Evolutionary conservation across 1,140 invertebrate genomes (phyloP), one percentile per base, ranked within the genome.

Genomic region (Drosophila sucinea): DNA sequence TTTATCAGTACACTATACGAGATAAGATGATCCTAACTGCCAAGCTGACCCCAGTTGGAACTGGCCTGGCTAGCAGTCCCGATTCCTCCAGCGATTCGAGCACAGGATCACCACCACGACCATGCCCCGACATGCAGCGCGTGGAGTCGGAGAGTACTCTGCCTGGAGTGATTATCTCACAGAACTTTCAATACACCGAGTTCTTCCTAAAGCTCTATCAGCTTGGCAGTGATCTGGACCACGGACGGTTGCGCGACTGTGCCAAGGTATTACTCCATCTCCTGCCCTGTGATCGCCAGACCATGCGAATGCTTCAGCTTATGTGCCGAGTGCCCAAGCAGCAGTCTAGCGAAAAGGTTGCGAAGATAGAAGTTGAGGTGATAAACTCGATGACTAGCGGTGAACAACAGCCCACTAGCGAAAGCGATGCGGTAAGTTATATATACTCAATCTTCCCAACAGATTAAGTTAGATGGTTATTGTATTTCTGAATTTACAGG

Each of bases 11-110:
- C 85, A 96, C 96, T 54, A 94, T 98, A 55, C 93, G 97, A 77
- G 98, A 99, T 93, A 99, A 99, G 95, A 96, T 96, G 94, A 96
- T 98, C 58, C 94, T 99, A 68, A 96, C 96, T 72, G 98, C 96
- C 11, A 99, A 99, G 92, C 92, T 98, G 29, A 95, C 95, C 76
- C 96, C 96, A 89, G 94, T 95, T 29, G 96, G 96, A 79, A 94
- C 95, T 27, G 97, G 97, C 72, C 95, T 97, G 92, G 95, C 96
- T 29, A 97, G 96, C 84, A 97, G 96, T 63, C 97, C 97, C 30
- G 96, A 94, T 63, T 93, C 93, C 54, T 93, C 93, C 55, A 93
- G 93, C 23, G 93, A 94, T 73, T 93, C 93, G 41, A 92, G 91
- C 69, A 92, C 91, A 6, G 93, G 94, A 86, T 98, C 97, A n/a